These are phyloP conservation scores for Patella pellucida DNA, from an alignment of 2,888 invertebrate genomes.

Conservation along the genomic window DNA sequence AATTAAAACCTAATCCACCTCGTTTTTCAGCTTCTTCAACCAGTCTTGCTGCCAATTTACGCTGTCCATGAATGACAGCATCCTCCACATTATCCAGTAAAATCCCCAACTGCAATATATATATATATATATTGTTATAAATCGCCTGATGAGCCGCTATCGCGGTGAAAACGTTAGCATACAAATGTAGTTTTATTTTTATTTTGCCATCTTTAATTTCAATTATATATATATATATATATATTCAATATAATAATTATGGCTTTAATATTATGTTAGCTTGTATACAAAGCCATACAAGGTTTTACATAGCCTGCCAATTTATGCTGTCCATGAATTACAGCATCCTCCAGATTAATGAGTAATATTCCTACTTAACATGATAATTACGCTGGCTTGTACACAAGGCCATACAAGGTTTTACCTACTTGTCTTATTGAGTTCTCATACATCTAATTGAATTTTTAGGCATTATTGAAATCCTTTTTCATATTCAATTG, in stretches of 20 bases:
- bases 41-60: constrained; percentile 70
- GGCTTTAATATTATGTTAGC: not conserved
- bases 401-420: not conserved
- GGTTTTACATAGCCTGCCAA: constrained; percentile 59
- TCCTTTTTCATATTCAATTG: no score
- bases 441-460: no score
- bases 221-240: constrained; percentile 20
- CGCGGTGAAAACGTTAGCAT: no score
- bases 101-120: constrained; percentile 40
- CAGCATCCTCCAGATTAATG: constrained; percentile 63
- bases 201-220: no score
- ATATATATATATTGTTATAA: not conserved
- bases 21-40: constrained; percentile 64
- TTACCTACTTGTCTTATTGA: no score
- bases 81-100: constrained; percentile 52
- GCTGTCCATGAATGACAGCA: constrained; percentile 71
- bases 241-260: not conserved
- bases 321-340: constrained; percentile 70
- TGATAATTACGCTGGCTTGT: not conserved
- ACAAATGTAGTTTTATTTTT: no score
- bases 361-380: constrained; percentile 24
- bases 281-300: not conserved
- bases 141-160: no score
- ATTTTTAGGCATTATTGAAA: no score
- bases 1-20: constrained; percentile 69